A percentile compares a stretch with the other conserved stretches of the same genome.
Evolutionary conservation across 2,113 vertebrate genomes (phyloP).

Genomic region (Forbesichthys agassizii): DNA sequence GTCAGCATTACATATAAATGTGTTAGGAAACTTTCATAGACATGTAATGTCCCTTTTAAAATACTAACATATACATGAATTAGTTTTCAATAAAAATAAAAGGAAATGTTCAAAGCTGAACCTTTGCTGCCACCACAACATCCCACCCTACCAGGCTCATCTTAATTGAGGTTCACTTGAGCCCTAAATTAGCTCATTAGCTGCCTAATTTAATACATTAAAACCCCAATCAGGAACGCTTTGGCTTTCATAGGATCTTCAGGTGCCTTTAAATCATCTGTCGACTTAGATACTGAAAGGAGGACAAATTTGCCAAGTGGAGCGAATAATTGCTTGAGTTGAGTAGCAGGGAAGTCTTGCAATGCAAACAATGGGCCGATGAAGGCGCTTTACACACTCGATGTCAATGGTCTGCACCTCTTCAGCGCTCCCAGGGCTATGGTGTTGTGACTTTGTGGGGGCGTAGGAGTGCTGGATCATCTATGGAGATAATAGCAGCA

Average conservation of each 20-base stretch:
- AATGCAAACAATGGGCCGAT: constrained; percentile 54
- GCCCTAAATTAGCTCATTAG: constrained; percentile 75
- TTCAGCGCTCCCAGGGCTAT: constrained; percentile 6
- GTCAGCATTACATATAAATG: too few relatives aligned
- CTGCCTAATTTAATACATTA: constrained; percentile 77
- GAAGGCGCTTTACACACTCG: constrained; percentile 30
- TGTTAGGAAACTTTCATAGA: too few relatives aligned
- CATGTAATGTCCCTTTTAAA: too few relatives aligned
- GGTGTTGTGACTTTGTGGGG: constrained; percentile 13
- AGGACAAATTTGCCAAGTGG: constrained; percentile 74
- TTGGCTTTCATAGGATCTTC: constrained; percentile 67
- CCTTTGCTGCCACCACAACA: constrained; percentile 29
- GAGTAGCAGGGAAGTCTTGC: constrained; percentile 59
- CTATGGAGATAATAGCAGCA: constrained; percentile 13
- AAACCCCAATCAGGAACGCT: constrained; percentile 66
- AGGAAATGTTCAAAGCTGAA: background rate
- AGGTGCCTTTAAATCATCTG: constrained; percentile 73
- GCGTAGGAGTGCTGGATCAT: constrained; percentile 7
- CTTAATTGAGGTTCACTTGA: constrained; percentile 71
- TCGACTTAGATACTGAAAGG: constrained; percentile 59
- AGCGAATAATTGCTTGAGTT: constrained; percentile 75
- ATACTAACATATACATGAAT: too few relatives aligned
- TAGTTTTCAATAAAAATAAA: background rate
- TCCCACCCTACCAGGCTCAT: constrained; percentile 38
- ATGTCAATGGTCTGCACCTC: constrained; percentile 4